Conservation (phyloP, 2,797 vertebrate genomes). For the Champsocephalus gunnari region DNA sequence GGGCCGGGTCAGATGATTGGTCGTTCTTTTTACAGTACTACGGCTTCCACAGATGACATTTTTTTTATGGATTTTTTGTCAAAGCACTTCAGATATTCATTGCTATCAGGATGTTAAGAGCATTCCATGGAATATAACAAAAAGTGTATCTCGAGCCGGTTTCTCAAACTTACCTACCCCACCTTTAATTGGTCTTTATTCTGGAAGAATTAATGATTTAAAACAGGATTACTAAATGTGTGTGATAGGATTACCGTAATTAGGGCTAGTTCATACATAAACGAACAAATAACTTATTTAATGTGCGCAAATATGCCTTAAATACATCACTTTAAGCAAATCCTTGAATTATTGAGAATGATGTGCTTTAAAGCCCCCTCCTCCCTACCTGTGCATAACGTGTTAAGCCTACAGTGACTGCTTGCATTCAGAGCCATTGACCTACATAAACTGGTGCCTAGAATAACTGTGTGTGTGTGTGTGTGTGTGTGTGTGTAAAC, state of each 20-base stretch:
- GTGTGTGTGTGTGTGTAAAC: conserved; percentile 21
- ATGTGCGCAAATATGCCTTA: background rate
- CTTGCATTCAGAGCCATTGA: conserved; percentile 59
- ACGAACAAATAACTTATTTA: background rate
- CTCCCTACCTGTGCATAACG: conserved; percentile 43
- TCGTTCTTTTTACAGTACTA: no score
- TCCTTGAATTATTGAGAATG: background rate
- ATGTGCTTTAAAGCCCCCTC: conserved; percentile 8
- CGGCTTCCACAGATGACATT: no score
- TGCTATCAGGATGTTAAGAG: no score
- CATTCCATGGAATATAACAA: no score
- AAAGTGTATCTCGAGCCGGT: no score
- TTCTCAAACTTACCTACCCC: no score
- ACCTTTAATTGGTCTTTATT: conserved; percentile 26
- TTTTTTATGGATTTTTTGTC: no score
- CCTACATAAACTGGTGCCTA: conserved; percentile 52
- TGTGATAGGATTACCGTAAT: conserved; percentile 36
- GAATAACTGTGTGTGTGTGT: conserved; percentile 43
- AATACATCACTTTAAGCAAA: background rate
- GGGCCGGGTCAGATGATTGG: no score
- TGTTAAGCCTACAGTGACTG: conserved; percentile 53
- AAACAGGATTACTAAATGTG: conserved; percentile 31
- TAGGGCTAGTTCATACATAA: background rate
- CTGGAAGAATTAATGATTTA: conserved; percentile 9
- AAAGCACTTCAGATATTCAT: no score